A percentile compares a stretch with the other conserved stretches of the same genome.
These are phyloP conservation scores for Copsychus sechellarum DNA, from an alignment of 2,113 vertebrate species.

Conservation along the genomic window DNA sequence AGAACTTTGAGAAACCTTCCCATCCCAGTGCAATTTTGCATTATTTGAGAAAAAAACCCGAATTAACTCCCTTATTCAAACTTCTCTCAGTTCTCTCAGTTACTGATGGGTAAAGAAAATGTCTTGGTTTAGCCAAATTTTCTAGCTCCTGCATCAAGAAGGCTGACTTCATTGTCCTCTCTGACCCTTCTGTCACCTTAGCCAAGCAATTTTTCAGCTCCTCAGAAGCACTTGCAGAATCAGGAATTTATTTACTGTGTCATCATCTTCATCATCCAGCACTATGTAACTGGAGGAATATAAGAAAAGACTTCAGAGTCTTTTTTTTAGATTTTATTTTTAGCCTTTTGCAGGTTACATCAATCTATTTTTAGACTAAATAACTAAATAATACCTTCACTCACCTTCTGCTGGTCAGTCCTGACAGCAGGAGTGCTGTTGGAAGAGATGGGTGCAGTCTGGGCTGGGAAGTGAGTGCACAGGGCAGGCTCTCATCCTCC, in stretches of 20 bases:
- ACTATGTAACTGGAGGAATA: neutral
- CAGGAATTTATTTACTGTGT: constrained; percentile 5
- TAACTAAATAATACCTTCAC: neutral
- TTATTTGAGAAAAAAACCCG: neutral
- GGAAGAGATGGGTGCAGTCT: neutral
- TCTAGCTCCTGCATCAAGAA: neutral
- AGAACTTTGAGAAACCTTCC: neutral
- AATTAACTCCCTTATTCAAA: neutral
- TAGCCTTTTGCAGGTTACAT: neutral
- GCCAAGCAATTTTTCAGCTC: neutral
- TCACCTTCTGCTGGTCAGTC: neutral
- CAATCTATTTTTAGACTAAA: neutral
- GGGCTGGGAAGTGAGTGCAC: neutral
- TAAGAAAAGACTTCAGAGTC: neutral
- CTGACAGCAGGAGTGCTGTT: neutral
- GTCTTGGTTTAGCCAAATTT: neutral
- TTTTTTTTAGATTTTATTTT: neutral
- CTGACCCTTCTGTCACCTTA: neutral
- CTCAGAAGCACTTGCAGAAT: neutral
- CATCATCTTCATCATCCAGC: neutral
- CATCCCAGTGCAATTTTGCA: neutral
- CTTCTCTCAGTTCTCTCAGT: neutral
- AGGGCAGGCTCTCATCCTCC: neutral
- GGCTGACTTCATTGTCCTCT: neutral
- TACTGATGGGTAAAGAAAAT: neutral